Evolutionary conservation across 2,888 invertebrate genomes (phyloP), one percentile per base, ranked within the genome.

Genomic region (Ichneumon xanthorius): DNA sequence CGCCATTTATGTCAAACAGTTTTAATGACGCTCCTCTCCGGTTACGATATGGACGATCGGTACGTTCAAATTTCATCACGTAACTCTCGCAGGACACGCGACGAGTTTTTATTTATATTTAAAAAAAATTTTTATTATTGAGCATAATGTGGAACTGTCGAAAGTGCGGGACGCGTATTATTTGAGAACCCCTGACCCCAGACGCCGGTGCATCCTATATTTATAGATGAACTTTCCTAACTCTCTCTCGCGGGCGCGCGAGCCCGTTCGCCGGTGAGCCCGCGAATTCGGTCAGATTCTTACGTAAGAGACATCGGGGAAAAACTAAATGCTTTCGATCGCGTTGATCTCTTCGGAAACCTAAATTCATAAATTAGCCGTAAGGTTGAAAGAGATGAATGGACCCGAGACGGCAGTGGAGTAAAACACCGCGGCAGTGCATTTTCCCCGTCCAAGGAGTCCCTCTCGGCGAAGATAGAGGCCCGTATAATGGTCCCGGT

Each of bases 401-500:
- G 33, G 19, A 65, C 19, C 33, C 26, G 45, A 11, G 33, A 63
- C 11, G 33, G 33, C 75, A 1, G 63, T 30, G 76, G 30, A 48
- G 76, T n/a, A 48, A 48, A 48, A 16, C 14, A 48, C 58, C 58
- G 37, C n/a, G 19, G 22, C 19, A 37, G 55, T 50, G 50, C 33
- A 26, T 48, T 53, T 50, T 30, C 11, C n/a, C 71, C 11, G 30
- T 50, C 22, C 33, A 45, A 80, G 26, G 70, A 71, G 70, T 45
- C 53, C 71, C 63, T 33, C 72, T 30, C 50, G 58, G 67, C 72
- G 63, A 67, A 86, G 87, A 87, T 86, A 86, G 88, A 87, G 89
- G 88, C 16, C 88, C 88, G 85, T 89, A 92, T 92, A 92, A 92
- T 92, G 89, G 90, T 30, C 45, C 88, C 80, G 89, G 91, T 92